Conservation (phyloP, 1,140 invertebrate genomes). For the Drosophila asahinai region DNA sequence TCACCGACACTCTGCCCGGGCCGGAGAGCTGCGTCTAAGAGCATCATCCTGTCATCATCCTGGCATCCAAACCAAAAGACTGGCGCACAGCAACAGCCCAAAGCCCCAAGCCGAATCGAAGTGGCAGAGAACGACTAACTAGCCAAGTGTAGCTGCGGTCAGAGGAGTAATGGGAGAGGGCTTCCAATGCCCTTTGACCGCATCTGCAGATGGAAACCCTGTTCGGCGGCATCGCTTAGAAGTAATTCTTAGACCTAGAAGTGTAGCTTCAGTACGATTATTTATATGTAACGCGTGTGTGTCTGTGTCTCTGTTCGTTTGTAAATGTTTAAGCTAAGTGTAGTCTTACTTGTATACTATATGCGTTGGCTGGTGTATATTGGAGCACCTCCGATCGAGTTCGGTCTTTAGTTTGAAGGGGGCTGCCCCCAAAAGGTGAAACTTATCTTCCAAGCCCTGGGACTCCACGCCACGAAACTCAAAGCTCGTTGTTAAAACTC, state of each 20-base stretch:
- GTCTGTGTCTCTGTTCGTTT: constrained; percentile 67
- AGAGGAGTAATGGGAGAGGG: not conserved
- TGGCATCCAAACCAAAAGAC: constrained; percentile 76
- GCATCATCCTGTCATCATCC: constrained; percentile 46
- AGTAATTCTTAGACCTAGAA: constrained; percentile 60
- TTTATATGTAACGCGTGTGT: constrained; percentile 63
- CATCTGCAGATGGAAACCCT: constrained; percentile 17
- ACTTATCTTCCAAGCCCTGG: constrained; percentile 36
- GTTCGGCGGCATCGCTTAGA: constrained; percentile 49
- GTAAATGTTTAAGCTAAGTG: constrained; percentile 76
- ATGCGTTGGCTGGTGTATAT: constrained; percentile 27
- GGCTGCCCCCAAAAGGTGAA: constrained; percentile 30
- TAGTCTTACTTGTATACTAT: constrained; percentile 62
- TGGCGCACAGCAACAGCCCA: constrained; percentile 70
- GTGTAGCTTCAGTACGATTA: constrained; percentile 56
- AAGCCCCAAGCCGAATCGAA: constrained; percentile 37
- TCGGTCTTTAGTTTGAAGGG: constrained; percentile 19
- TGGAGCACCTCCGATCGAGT: constrained; percentile 11
- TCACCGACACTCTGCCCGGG: constrained; percentile 90
- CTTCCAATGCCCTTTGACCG: not conserved
- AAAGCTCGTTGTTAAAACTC: constrained; percentile 62
- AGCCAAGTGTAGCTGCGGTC: constrained; percentile 19
- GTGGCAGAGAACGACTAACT: constrained; percentile 40
- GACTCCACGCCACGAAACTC: constrained; percentile 27
- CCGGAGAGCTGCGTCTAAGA: constrained; percentile 92